Base-by-base conservation (phyloP, 2,113 vertebrate genomes). In the Nansenia antarctica region DNA sequence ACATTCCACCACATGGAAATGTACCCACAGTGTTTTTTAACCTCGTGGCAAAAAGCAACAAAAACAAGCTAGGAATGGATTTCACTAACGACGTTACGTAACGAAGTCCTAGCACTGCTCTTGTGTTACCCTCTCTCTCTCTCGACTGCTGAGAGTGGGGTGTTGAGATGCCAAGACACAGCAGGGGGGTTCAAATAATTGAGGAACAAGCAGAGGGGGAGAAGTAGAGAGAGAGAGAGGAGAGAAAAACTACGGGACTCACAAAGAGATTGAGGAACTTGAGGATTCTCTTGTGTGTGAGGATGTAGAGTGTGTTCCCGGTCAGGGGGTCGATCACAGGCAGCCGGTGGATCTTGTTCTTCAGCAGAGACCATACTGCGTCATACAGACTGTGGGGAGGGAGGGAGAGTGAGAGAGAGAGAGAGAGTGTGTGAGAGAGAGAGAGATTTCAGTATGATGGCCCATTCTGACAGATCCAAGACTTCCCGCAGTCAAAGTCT, bases 201-300 rank as follows among this genome's bases (percentile, higher is more conserved):
- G 35, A 12, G 14, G 24, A 27, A 18, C 11, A 5, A 26, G 22
- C 18, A 58, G 24, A n/a, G 15, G n/a, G 29, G 29, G 20, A 57
- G 45, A 52, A 18, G 49, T n/a, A n/a, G 15, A 22, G 29, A 29
- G 20, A 57, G 45, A 52, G 20, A 58, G 15, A 32, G 22, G 8
- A 24, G 1, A 2, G 0, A 20, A 2, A 32, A 9, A 35, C 3
- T 1, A 39, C 18, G n/a, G 0, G 1, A 94, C 97, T 96, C 82
- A 99, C 96, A 87, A 99, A 99, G 67, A 99, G 93, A 67, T 98
- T 98, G 79, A 99, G 94, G 86, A 99, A 99, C 86, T 98, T 98
- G 74, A 99, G 95, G 83, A 99, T 99, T 81, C 96, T 94, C 82
- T 99, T 99, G 87, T 99, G 98, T n/a, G 98, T 99, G 70, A 99